Evolutionary conservation across 2,797 vertebrate genomes (phyloP).

Genomic region (Enteromius unitaeniatus): DNA sequence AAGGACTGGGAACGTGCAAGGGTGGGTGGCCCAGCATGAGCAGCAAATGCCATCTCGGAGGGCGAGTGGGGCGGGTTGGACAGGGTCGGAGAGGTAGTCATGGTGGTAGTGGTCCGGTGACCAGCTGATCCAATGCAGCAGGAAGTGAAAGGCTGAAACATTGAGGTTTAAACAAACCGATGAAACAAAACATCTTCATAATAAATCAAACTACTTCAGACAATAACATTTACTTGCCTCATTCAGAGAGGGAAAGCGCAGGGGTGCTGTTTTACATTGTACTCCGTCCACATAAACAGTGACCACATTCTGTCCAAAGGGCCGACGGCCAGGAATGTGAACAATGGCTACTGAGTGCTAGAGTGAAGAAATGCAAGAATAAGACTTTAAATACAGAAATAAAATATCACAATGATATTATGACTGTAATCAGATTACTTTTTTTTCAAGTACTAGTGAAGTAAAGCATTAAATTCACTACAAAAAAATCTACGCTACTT

Average conservation of each 20-base stretch:
- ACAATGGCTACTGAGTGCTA: conserved; percentile 92
- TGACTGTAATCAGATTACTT: not conserved
- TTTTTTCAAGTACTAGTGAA: not conserved
- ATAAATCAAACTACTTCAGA: not conserved
- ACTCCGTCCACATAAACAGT: conserved; percentile 89
- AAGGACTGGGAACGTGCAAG: conserved; percentile 93
- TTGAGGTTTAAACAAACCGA: not conserved
- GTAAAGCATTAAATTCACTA: not conserved
- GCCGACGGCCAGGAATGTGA: conserved; percentile 88
- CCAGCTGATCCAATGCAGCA: conserved; percentile 97
- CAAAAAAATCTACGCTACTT: not conserved
- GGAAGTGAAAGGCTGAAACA: conserved; percentile 90
- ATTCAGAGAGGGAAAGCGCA: conserved; percentile 90
- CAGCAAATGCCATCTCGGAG: conserved; percentile 76
- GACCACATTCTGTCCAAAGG: conserved; percentile 93
- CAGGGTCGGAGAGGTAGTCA: conserved; percentile 77
- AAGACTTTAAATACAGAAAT: not conserved
- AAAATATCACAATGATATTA: not conserved
- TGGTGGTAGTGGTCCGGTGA: conserved; percentile 91
- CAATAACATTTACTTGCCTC: conserved; percentile 81
- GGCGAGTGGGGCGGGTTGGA: conserved; percentile 63
- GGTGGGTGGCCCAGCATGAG: conserved; percentile 61
- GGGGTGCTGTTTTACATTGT: conserved; percentile 80
- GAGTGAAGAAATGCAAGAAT: not conserved
- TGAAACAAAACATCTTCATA: not conserved